Conservation (phyloP, 2,888 invertebrate genomes). For the Eucera pruinosa region DNA sequence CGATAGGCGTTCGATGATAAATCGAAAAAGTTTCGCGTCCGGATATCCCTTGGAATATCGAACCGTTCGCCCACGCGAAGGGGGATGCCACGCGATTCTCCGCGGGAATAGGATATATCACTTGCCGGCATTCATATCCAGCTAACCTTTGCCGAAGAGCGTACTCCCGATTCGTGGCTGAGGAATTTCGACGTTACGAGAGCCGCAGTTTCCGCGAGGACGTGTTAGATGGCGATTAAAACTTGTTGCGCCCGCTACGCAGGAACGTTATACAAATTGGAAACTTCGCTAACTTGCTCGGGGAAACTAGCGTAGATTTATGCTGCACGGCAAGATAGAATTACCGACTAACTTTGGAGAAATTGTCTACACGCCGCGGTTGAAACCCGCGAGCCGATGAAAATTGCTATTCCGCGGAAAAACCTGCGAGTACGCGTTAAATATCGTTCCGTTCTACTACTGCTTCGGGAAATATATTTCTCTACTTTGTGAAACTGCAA, state of each 20-base stretch:
- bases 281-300: conserved; percentile 36
- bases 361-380: conserved; percentile 13
- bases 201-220: background rate
- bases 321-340: conserved; percentile 19
- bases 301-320: conserved; percentile 50
- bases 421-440: background rate
- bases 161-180: background rate
- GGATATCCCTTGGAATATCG: conserved; percentile 38
- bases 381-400: background rate
- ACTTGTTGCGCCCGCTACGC: conserved; percentile 32
- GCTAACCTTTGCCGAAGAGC: background rate
- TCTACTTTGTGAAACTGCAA: too few relatives aligned
- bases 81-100: conserved; percentile 5
- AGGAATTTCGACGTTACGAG: background rate
- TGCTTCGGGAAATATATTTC: conserved; percentile 7
- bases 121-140: background rate
- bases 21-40: conserved; percentile 57
- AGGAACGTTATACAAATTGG: conserved; percentile 35
- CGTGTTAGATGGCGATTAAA: conserved; percentile 47
- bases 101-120: background rate
- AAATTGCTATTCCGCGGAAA: conserved; percentile 23
- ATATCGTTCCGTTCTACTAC: conserved; percentile 21
- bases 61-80: background rate
- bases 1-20: conserved; percentile 46
- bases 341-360: conserved; percentile 22